phyloP scores from a whole-genome alignment of 2,113 vertebrate genomes.

The Calidris pygmaea region DNA sequence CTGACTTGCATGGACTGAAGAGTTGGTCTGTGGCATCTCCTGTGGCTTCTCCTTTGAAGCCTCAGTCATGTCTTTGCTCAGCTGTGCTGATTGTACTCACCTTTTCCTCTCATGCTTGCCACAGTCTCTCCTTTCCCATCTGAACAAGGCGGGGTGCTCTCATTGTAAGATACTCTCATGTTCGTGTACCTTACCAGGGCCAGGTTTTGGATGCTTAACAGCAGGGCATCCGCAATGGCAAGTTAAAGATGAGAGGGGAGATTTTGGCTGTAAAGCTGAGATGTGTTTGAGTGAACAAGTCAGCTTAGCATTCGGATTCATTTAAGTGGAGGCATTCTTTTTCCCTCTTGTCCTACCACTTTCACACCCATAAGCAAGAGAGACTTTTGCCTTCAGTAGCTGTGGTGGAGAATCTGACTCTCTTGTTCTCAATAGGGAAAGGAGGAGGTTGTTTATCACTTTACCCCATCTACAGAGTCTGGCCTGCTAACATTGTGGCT shows the following conservation, averaged over 20 bases:
- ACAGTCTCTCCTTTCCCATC: not conserved
- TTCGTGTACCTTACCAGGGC: not conserved
- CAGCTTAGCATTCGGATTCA: not conserved
- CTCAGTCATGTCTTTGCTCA: not conserved
- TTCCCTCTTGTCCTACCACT: not conserved
- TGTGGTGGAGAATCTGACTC: not conserved
- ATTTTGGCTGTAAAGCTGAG: not conserved
- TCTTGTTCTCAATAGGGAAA: not conserved
- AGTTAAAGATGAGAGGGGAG: not conserved
- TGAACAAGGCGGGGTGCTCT: not conserved
- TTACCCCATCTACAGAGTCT: slow-evolving; percentile 4
- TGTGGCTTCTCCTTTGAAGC: not conserved
- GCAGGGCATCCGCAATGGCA: not conserved
- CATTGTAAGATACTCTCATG: not conserved
- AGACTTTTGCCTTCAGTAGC: not conserved
- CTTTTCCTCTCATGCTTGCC: not conserved
- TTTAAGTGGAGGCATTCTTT: not conserved
- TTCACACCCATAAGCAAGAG: not conserved
- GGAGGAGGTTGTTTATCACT: slow-evolving; percentile 5
- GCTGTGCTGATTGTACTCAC: not conserved
- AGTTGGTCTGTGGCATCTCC: not conserved
- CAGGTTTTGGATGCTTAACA: not conserved
- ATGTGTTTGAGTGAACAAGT: not conserved
- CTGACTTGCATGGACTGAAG: not conserved
- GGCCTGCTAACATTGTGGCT: not conserved